Base-by-base conservation (phyloP, 2,888 invertebrate species). In the Drosophila kuntzei region DNA sequence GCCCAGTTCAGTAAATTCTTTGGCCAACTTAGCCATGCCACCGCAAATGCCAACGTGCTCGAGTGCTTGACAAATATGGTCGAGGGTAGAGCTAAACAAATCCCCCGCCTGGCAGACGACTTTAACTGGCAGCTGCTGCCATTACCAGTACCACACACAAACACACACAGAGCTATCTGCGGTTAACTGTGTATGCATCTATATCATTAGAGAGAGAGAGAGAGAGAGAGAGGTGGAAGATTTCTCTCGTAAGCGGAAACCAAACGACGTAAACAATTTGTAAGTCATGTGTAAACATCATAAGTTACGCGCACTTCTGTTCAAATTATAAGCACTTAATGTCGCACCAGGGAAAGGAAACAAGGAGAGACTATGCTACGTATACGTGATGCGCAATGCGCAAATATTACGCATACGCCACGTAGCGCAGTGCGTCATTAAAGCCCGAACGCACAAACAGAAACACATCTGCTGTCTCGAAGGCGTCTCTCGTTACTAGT, bases 221-320 rank as follows among this genome's bases (percentile, higher is more conserved):
- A 14, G 27, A 34, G 25, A 6, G 2, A 4, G 9, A 14, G n/a
- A n/a, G n/a, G n/a, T n/a, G 20, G 12, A 37, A 32, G 29, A 18
- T 27, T 25, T 44, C 25, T 39, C 37, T 58, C 63, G 49, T 43
- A 59, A 77, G 69, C 64, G 62, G 67, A 68, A 70, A 74, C 83
- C 78, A 68, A 74, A 80, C 72, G 84, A 80, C 74, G 79, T 80
- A 77, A 86, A 86, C 85, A 88, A 88, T 88, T 89, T 89, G 87
- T 87, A 87, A 89, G 87, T 82, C 87, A 89, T 89, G 89, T 87
- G 84, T 83, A 88, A 88, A 86, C 87, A 87, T 83, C 80, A 80
- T 88, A 88, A 83, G 88, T 87, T 75, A 78, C 78, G 80, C 81
- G 83, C 79, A 73, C 80, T 76, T 71, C 75, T 63, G 80, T 81